These are phyloP conservation scores for Gymnorhina tibicen DNA, from an alignment of 2,113 vertebrate species.

Conservation along the genomic window DNA sequence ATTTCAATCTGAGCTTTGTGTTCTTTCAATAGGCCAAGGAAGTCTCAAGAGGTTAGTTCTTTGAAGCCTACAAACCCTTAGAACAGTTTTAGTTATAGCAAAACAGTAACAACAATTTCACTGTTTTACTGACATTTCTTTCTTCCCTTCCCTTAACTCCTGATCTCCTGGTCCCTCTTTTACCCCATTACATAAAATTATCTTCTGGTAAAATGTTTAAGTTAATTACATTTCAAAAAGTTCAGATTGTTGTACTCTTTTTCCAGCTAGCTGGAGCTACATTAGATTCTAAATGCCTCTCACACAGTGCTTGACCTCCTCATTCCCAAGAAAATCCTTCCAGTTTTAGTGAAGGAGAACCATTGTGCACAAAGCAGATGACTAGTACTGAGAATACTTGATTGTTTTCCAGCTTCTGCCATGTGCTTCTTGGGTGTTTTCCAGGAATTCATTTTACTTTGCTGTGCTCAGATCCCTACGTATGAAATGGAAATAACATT, in stretches of 20 bases:
- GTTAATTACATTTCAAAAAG: not conserved
- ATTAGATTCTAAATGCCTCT: not conserved
- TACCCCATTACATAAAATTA: not conserved
- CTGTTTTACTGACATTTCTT: not conserved
- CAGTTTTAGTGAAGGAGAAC: slow-evolving; percentile 19
- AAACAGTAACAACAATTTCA: not conserved
- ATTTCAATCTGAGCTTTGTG: not conserved
- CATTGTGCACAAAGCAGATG: slow-evolving; percentile 30
- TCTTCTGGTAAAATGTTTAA: not conserved
- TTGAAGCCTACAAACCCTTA: not conserved
- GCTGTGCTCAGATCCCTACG: not conserved
- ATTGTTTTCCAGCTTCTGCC: slow-evolving; percentile 38
- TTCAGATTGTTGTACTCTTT: not conserved
- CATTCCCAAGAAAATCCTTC: not conserved
- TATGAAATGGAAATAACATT: not conserved
- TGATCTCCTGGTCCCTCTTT: not conserved
- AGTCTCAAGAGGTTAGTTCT: not conserved
- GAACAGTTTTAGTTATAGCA: not conserved
- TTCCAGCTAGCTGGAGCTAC: not conserved
- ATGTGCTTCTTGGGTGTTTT: slow-evolving; percentile 24
- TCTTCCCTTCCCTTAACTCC: not conserved
- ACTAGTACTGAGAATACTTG: slow-evolving; percentile 3
- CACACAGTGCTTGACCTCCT: not conserved
- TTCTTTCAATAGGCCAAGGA: not conserved
- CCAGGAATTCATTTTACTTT: not conserved